phyloP scores from a whole-genome alignment of 2,113 vertebrate genomes.

The Percopsis transmontana region DNA sequence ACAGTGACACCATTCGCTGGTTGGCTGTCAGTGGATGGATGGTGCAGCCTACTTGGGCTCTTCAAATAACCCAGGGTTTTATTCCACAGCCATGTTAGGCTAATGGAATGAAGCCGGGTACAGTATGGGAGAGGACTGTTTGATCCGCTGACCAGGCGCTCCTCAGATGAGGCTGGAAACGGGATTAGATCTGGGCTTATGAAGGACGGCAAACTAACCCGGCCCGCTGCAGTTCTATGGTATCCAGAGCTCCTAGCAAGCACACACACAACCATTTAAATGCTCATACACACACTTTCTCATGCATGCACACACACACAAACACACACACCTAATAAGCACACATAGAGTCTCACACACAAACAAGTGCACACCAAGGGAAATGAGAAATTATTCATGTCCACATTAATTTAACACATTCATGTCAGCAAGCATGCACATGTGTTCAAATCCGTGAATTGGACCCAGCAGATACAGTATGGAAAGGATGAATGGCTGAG shows the following conservation, averaged over 20 bases:
- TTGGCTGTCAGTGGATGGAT: constrained; percentile 58
- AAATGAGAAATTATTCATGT: background rate
- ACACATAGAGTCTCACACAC: constrained; percentile 1
- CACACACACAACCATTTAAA: background rate
- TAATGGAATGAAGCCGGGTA: constrained; percentile 37
- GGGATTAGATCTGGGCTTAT: constrained; percentile 28
- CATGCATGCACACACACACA: background rate
- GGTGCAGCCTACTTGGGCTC: constrained; percentile 21
- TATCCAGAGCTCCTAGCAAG: constrained; percentile 9
- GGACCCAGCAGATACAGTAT: background rate
- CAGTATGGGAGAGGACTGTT: constrained; percentile 35
- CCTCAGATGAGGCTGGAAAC: constrained; percentile 31
- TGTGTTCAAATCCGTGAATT: background rate
- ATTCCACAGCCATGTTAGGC: constrained; percentile 41
- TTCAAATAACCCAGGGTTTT: constrained; percentile 55
- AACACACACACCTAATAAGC: background rate
- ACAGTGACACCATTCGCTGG: constrained; percentile 51
- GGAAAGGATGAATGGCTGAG: too few species aligned
- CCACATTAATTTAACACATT: background rate
- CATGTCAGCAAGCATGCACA: background rate
- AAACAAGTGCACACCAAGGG: background rate
- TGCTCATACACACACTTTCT: background rate
- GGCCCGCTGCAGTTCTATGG: constrained; percentile 5
- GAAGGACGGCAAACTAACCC: constrained; percentile 29
- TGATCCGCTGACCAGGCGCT: constrained; percentile 44